Base-by-base conservation (phyloP, 1,140 invertebrate genomes). In the Brachionus rubens region DNA sequence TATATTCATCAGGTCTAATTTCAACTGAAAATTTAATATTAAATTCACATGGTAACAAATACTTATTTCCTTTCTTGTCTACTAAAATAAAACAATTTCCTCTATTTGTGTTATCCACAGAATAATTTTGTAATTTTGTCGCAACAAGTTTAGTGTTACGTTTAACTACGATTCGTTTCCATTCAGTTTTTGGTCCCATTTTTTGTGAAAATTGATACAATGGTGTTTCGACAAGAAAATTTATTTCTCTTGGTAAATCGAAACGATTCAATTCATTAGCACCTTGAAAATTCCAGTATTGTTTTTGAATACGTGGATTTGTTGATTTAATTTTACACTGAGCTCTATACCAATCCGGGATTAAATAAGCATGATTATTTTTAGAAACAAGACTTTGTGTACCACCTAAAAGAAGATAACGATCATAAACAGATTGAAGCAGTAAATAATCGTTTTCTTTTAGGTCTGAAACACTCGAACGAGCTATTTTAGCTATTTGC, bases 201-300 rank as follows among this genome's bases (percentile, higher is more conserved):
- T 43, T 46, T 62, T 30, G 26, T 6, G 30, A 41, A 41, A 9
- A 43, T n/a, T 47, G 36, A 76, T 76, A 52, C 19, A 65, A 14
- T 30, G 62, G 59, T 30, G 62, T 77, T 48, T 67, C 30, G 9
- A 46, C 48, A 7, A 77, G 36, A 30, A 77, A 28, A 47, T 68
- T 67, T 10, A 77, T 68, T 56, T 50, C 30, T 26, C 76, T n/a
- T 3, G 76, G 76, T 24, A 68, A 52, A 47, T 77, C 76, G 26
- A 77, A 77, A 26, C 76, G 46, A 52, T 67, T 65, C 26, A 77
- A 46, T 70, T 77, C 76, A 54, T 21, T 48, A 16, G 76, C 76
- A 7, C 62, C 62, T 77, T 77, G 76, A 33, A 77, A 77, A 28
- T 65, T 43, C 76, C 76, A 77, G 19, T 54, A 77, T 47, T 59